Base-by-base conservation (phyloP, 2,113 vertebrate genomes). In the Oxyruncus cristatus region DNA sequence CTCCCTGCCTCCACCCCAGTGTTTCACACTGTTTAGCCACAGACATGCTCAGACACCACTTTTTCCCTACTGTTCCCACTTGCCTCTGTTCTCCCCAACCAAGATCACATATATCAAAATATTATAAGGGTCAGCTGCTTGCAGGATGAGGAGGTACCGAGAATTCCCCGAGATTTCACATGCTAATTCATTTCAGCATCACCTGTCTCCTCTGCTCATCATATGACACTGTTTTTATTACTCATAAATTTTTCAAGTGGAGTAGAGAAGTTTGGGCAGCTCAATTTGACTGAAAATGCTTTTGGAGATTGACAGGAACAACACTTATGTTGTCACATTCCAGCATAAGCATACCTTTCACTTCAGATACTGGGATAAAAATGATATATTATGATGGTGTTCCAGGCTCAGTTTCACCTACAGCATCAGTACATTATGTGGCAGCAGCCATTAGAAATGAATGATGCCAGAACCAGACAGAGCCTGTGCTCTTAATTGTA, bases 301-400 rank as follows among this genome's bases (percentile, higher is more conserved):
- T 81, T 62, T 58, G 61, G 79, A 85, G 93, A 95, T 82, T 96
- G 94, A 95, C 89, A 91, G 92, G 67, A 89, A 42, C 85, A 93
- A 13, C 89, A 85, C 73, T 92, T 86, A 88, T 66, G 85, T 53
- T 83, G 85, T 81, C n/a, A 4, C 91, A 92, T 89, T 93, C 94
- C 91, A 88, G 68, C 61, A 32, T 7, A 8, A 93, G 73, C 67
- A 70, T 95, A 79, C 63, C 90, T 94, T 91, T 83, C 75, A 14
- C 74, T 70, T 83, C 88, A 89, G 85, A 47, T 70, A 79, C 6
- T 20, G 56, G 93, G 58, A 62, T 89, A 82, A 92, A 94, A 79
- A 67, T 91, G 76, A 88, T 89, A 76, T 72, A 88, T 63, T 62
- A 13, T 41, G 39, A 30, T 52, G 53, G 80, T 24, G 62, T 33